Conservation (phyloP, 2,888 invertebrate genomes). For the Synergus itoensis region DNA sequence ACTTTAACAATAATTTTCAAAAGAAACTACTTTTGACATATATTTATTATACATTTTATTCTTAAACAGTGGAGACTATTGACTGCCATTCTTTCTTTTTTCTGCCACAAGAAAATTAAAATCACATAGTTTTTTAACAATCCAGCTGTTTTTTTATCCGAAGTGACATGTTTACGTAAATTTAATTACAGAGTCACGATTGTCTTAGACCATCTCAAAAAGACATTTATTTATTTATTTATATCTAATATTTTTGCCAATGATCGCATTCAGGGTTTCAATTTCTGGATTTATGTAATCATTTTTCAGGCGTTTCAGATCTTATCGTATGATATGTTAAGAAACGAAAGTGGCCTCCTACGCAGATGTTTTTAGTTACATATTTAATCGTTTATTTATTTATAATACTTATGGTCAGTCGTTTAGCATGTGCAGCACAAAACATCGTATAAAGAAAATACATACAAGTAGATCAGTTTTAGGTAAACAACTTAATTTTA, state of each 20-base stretch:
- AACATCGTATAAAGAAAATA: conserved; percentile 38
- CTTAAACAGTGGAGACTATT: conserved; percentile 35
- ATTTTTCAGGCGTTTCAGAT: conserved; percentile 19
- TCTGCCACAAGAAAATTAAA: conserved; percentile 34
- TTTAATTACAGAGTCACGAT: conserved; percentile 27
- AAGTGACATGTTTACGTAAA: conserved; percentile 7
- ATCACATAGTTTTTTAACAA: conserved; percentile 27
- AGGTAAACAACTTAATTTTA: background rate
- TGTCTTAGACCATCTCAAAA: conserved; percentile 15
- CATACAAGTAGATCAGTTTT: conserved; percentile 15
- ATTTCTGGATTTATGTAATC: conserved; percentile 37
- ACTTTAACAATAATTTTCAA: conserved; percentile 11
- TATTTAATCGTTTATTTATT: conserved; percentile 50
- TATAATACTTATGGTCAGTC: conserved; percentile 56
- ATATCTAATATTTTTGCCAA: conserved; percentile 18
- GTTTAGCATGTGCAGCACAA: conserved; percentile 59
- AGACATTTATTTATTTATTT: background rate
- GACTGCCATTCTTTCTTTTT: conserved; percentile 34
- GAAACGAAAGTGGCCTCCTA: conserved; percentile 36
- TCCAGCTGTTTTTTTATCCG: background rate
- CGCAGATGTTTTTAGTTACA: background rate
- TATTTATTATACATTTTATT: conserved; percentile 42
- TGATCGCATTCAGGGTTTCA: background rate
- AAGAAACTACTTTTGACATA: conserved; percentile 32
- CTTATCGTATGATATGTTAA: conserved; percentile 40